These are phyloP conservation scores for Drosophila vallismaia DNA, from an alignment of 2,888 invertebrate genomes.

Conservation along the genomic window DNA sequence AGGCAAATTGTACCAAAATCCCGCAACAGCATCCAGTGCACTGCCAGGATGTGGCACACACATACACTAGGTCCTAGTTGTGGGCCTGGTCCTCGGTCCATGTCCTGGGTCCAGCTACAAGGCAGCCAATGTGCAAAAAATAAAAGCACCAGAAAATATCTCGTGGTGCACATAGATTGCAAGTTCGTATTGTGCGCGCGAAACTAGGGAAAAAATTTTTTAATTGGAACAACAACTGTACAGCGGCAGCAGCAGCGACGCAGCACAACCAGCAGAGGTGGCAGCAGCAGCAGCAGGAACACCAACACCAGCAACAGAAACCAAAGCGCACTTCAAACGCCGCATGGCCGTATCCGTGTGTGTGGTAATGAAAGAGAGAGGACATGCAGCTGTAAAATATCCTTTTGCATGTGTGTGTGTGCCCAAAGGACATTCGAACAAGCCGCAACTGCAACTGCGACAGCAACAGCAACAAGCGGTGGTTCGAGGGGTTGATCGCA, in stretches of 20 bases:
- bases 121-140: conserved; percentile 40
- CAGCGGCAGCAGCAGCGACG: conserved; percentile 49
- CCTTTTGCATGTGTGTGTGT: conserved; percentile 28
- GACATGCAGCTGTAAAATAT: conserved; percentile 59
- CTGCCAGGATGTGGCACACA: conserved; percentile 63
- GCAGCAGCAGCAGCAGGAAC: conserved; percentile 20
- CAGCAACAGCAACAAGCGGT: conserved; percentile 7
- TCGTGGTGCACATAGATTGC: conserved; percentile 60
- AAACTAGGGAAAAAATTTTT: conserved; percentile 79
- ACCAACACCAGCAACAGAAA: conserved; percentile 50
- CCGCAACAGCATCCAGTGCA: conserved; percentile 71
- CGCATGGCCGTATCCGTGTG: conserved; percentile 42
- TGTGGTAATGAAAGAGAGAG: conserved; percentile 43
- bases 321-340: conserved; percentile 68
- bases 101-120: conserved; percentile 60
- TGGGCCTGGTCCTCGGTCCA: conserved; percentile 59
- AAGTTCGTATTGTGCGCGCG: conserved; percentile 79
- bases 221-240: conserved; percentile 82
- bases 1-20: conserved; percentile 75
- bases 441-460: conserved; percentile 26
- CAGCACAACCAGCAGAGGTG: conserved; percentile 30
- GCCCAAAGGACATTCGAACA: conserved; percentile 67
- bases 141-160: conserved; percentile 34
- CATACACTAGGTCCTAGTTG: conserved; percentile 61
- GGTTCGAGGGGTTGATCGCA: conserved; percentile 52